Percentiles rank a stretch among this genome's conserved stretches.
These are phyloP conservation scores for Campylomormyrus tamandua DNA, from an alignment of 2,113 vertebrate genomes.

Conservation along the genomic window DNA sequence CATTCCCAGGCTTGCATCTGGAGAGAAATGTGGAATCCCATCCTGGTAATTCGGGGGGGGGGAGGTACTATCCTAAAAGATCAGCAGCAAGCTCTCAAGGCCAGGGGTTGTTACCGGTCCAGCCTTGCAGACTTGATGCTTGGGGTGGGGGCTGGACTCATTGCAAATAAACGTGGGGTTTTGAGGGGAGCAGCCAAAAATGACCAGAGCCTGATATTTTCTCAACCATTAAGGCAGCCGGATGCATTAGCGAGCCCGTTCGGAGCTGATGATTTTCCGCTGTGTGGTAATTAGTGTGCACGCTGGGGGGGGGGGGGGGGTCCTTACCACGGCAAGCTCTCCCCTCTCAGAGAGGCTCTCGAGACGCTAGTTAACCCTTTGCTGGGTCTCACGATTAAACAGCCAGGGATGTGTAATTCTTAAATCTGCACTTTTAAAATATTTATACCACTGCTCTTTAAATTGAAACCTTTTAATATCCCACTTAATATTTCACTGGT, in stretches of 20 bases:
- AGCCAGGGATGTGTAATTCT: not conserved
- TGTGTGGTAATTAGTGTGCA: not conserved
- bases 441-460: not conserved
- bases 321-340: not conserved
- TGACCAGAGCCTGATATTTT: not conserved
- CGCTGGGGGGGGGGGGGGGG: not conserved
- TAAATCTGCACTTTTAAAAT: not conserved
- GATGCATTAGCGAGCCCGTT: not conserved
- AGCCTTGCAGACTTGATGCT: not conserved
- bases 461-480: not conserved
- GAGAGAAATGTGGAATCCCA: not conserved
- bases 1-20: not conserved
- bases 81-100: not conserved
- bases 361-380: not conserved
- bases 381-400: not conserved
- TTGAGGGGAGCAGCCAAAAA: not conserved
- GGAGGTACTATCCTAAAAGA: not conserved
- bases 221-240: slow-evolving; percentile 2
- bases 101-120: not conserved
- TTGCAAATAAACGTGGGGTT: not conserved
- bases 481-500: not conserved
- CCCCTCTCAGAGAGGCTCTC: not conserved
- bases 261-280: not conserved
- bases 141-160: not conserved
- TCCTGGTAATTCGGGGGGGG: not conserved